Percentiles rank a stretch among this genome's conserved stretches.
phyloP scores from a whole-genome alignment of 2,888 invertebrate genomes.

The Brachyopa scutellaris region DNA sequence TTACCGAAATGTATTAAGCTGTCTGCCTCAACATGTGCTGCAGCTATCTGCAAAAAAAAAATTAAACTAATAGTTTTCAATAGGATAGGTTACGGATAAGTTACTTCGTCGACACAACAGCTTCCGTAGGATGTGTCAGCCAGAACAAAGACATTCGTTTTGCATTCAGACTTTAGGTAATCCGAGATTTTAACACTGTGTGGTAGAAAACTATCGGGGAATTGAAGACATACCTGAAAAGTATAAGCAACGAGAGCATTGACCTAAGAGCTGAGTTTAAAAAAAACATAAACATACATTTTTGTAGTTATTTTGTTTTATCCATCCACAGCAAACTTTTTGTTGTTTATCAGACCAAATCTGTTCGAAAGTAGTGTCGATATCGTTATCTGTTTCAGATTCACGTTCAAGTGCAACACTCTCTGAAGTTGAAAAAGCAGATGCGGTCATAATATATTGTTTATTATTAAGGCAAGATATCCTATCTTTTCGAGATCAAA shows the following conservation, averaged over 20 bases:
- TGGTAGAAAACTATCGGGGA: constrained; percentile 90
- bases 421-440: constrained; percentile 79
- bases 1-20: constrained; percentile 95
- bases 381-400: constrained; percentile 73
- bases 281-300: constrained; percentile 83
- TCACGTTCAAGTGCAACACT: constrained; percentile 77
- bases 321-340: constrained; percentile 84
- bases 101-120: constrained; percentile 82
- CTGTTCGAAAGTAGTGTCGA: constrained; percentile 74
- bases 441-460: constrained; percentile 73
- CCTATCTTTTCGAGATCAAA: background rate
- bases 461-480: constrained; percentile 55
- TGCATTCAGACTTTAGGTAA: constrained; percentile 82
- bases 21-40: constrained; percentile 93
- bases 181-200: constrained; percentile 87
- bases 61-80: too few species aligned
- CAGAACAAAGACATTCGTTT: constrained; percentile 88
- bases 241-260: background rate
- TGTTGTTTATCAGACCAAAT: constrained; percentile 79
- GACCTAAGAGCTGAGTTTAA: constrained; percentile 13
- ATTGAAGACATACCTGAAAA: constrained; percentile 91
- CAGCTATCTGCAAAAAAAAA: constrained; percentile 90
- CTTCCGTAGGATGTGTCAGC: constrained; percentile 97
- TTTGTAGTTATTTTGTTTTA: constrained; percentile 85
- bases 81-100: too few species aligned